Conservation (phyloP, 2,113 vertebrate genomes). For the Puma concolor region DNA sequence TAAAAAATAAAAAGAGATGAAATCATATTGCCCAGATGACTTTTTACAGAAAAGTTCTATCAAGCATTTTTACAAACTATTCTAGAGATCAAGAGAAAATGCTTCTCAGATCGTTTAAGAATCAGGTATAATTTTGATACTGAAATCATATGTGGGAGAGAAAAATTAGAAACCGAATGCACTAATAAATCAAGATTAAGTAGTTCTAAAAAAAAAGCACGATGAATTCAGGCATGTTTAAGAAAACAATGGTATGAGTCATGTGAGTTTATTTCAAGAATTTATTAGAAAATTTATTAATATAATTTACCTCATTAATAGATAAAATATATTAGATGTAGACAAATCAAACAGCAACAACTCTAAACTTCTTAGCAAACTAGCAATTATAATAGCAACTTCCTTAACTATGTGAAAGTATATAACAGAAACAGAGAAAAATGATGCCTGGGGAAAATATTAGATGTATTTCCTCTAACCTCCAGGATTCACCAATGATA, state of each 20-base stretch:
- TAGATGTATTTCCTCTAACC: not conserved
- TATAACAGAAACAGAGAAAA: not conserved
- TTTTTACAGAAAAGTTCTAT: not conserved
- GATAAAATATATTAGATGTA: not conserved
- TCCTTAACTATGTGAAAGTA: not conserved
- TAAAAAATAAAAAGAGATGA: not conserved
- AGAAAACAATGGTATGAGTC: not conserved
- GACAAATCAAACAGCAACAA: not conserved
- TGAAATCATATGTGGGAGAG: constrained; percentile 8
- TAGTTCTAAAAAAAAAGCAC: not conserved
- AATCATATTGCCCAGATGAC: not conserved
- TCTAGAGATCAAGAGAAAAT: not conserved
- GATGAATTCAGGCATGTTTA: not conserved
- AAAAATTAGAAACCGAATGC: not conserved
- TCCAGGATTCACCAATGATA: not conserved
- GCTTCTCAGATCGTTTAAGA: not conserved
- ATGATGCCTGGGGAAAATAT: not conserved
- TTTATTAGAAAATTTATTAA: not conserved
- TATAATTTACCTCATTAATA: not conserved
- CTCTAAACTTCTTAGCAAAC: not conserved
- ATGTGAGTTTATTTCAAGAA: not conserved
- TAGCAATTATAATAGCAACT: not conserved
- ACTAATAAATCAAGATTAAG: constrained; percentile 8
- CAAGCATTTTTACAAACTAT: not conserved
- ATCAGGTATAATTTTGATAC: not conserved